Percentiles rank a stretch among this genome's conserved stretches.
Evolutionary conservation across 2,888 invertebrate genomes (phyloP).

Genomic region (Antheraea yamamai): DNA sequence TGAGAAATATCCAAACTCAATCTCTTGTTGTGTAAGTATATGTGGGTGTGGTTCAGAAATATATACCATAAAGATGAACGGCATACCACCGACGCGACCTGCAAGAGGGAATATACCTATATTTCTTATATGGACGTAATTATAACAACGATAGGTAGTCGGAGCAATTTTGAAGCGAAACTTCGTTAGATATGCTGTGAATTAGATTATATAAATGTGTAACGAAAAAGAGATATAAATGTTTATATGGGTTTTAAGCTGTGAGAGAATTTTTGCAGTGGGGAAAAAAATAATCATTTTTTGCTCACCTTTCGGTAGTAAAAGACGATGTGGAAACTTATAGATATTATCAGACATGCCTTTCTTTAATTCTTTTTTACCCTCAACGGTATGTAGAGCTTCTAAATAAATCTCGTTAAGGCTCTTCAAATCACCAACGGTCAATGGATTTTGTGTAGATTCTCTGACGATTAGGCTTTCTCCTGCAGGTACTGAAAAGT

Average conservation of each 20-base stretch:
- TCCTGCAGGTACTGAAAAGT: constrained; percentile 63
- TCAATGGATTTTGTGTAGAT: constrained; percentile 83
- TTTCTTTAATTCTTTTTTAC: constrained; percentile 70
- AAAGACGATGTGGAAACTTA: constrained; percentile 83
- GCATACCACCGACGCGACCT: constrained; percentile 80
- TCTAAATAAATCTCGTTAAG: constrained; percentile 70
- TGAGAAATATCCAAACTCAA: constrained; percentile 70
- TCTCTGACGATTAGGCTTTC: constrained; percentile 75
- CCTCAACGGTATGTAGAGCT: constrained; percentile 69
- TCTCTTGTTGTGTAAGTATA: constrained; percentile 71
- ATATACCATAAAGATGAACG: constrained; percentile 83
- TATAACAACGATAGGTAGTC: no score
- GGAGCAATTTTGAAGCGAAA: background rate
- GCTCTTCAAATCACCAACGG: constrained; percentile 77
- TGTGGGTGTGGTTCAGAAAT: constrained; percentile 78
- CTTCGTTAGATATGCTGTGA: no score
- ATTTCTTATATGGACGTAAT: background rate
- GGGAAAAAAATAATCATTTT: background rate
- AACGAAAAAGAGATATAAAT: no score
- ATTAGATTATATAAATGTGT: no score
- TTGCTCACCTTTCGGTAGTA: constrained; percentile 83
- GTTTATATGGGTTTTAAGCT: no score
- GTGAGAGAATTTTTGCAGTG: no score
- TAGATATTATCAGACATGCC: constrained; percentile 76
- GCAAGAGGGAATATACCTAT: constrained; percentile 1